Evolutionary conservation across 2,113 vertebrate genomes (phyloP).

Genomic region (Melanotaenia duboulayi): DNA sequence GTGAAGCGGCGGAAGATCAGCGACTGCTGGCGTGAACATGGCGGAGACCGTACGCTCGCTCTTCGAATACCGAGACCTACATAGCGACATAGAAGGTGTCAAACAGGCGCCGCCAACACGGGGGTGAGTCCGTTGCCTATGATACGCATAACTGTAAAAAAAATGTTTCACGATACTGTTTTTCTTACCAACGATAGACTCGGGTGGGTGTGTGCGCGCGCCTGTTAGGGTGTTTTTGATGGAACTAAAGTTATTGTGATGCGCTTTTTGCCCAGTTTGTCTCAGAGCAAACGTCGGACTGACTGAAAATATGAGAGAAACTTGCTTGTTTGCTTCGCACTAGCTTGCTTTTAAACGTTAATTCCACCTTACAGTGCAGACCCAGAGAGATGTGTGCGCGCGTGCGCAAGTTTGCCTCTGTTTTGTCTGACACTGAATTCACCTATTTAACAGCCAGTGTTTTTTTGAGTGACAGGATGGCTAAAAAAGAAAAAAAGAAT

Average conservation of each 20-base stretch:
- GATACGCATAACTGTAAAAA: background rate
- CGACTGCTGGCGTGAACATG: conserved; percentile 73
- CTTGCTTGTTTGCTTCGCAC: conserved; percentile 2
- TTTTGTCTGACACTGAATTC: conserved; percentile 42
- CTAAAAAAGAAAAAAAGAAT: background rate
- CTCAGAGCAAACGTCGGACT: background rate
- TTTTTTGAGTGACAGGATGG: conserved; percentile 10
- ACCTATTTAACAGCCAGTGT: background rate
- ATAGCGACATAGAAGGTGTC: conserved; percentile 75
- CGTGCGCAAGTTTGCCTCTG: conserved; percentile 37
- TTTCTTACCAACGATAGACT: conserved; percentile 44
- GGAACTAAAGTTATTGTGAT: conserved; percentile 62
- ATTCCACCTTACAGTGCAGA: conserved; percentile 51
- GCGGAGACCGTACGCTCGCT: conserved; percentile 81
- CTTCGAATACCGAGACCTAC: conserved; percentile 81
- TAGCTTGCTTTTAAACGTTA: conserved; percentile 21
- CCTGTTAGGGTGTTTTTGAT: conserved; percentile 60
- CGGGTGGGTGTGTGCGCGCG: conserved; percentile 69
- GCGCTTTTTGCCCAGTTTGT: conserved; percentile 21
- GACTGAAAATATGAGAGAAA: background rate
- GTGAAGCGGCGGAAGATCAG: conserved; percentile 50
- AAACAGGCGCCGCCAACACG: conserved; percentile 71
- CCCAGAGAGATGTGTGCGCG: conserved; percentile 55
- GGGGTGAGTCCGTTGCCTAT: conserved; percentile 74
- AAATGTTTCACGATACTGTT: conserved; percentile 36